A percentile compares a stretch with the other conserved stretches of the same genome.
phyloP scores from a whole-genome alignment of 2,113 vertebrate genomes.

The Brienomyrus brachyistius region DNA sequence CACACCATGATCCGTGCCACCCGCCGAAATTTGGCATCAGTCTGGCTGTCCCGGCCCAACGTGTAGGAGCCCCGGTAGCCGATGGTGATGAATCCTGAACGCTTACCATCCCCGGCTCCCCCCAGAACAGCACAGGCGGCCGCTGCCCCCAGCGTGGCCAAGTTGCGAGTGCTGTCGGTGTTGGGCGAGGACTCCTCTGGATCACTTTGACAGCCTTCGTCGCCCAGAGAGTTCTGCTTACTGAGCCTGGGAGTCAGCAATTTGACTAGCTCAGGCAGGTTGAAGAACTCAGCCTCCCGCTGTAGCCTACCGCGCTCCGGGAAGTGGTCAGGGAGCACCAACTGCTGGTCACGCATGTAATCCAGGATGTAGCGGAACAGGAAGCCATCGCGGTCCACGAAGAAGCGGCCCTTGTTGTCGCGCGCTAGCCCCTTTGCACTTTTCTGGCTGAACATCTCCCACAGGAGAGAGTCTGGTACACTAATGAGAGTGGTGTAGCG shows the following conservation, averaged over 20 bases:
- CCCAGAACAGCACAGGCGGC: conserved; percentile 42
- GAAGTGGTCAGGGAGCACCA: conserved; percentile 89
- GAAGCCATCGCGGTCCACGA: conserved; percentile 86
- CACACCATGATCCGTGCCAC: conserved; percentile 92
- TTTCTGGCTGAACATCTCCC: conserved; percentile 84
- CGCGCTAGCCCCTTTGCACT: conserved; percentile 68
- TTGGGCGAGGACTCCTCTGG: conserved; percentile 74
- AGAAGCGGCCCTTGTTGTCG: conserved; percentile 88
- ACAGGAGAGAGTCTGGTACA: conserved; percentile 78
- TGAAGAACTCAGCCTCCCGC: conserved; percentile 86
- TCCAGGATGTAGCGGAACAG: conserved; percentile 91
- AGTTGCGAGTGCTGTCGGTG: conserved; percentile 50
- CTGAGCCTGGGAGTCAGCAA: conserved; percentile 73
- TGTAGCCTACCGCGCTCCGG: conserved; percentile 78
- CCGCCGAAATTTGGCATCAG: conserved; percentile 84
- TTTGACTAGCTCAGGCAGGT: conserved; percentile 78
- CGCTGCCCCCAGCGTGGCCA: conserved; percentile 45
- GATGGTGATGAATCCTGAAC: conserved; percentile 84
- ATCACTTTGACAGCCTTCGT: conserved; percentile 77
- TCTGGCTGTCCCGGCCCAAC: conserved; percentile 81
- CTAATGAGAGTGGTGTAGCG: conserved; percentile 80
- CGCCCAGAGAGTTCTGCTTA: conserved; percentile 79
- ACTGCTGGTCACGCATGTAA: conserved; percentile 83
- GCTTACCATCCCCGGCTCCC: conserved; percentile 49
- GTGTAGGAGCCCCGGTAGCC: conserved; percentile 89